These are phyloP conservation scores for Cephalotes varians DNA, from an alignment of 2,888 invertebrate genomes.

Conservation along the genomic window DNA sequence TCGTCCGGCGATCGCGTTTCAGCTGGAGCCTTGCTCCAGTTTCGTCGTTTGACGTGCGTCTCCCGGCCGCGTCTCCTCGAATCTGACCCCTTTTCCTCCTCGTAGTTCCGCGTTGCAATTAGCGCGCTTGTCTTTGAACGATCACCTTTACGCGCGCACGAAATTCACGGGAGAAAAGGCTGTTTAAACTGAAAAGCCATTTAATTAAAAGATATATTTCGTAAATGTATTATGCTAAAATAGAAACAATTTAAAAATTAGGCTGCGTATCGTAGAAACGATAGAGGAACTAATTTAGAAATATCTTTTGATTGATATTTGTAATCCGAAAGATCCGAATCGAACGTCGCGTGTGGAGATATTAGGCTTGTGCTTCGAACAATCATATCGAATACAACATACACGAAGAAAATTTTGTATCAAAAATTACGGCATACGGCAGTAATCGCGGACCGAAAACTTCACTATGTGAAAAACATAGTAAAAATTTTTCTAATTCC, in stretches of 20 bases:
- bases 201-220: background rate
- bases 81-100: constrained; percentile 53
- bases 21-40: constrained; percentile 74
- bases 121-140: background rate
- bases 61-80: constrained; percentile 18
- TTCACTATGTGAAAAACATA: no score
- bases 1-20: constrained; percentile 35
- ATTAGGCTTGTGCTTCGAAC: background rate
- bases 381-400: background rate
- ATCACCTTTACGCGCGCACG: background rate
- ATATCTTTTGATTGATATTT: background rate
- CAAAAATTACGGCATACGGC: no score
- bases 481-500: no score
- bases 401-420: no score
- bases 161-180: background rate
- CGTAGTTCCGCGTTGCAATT: background rate
- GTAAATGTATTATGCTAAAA: no score
- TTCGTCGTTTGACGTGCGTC: constrained; percentile 58
- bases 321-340: background rate
- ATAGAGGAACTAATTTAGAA: no score
- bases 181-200: background rate
- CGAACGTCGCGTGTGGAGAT: background rate
- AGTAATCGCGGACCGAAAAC: no score
- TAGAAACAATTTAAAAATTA: no score
- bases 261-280: no score